Evolutionary conservation across 2,888 invertebrate species (phyloP).

Genomic region (Hemaris fuciformis): DNA sequence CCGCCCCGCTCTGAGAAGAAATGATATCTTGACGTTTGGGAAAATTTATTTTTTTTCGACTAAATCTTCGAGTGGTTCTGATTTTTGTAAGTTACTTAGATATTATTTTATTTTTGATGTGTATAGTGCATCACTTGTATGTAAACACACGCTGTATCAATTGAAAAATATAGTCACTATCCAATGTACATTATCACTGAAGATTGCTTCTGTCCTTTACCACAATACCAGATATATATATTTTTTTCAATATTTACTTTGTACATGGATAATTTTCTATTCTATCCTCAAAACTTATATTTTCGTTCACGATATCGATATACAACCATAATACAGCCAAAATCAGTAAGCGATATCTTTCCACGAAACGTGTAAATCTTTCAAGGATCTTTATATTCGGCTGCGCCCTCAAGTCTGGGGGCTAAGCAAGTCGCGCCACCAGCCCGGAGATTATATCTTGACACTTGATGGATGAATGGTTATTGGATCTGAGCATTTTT

Average conservation of each 20-base stretch:
- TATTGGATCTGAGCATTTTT: slow-evolving; percentile 87
- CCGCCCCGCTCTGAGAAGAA: slow-evolving; percentile 53
- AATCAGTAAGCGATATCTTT: slow-evolving; percentile 71
- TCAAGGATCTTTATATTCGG: slow-evolving; percentile 77
- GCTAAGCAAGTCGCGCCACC: slow-evolving; percentile 76
- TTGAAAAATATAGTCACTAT: no score
- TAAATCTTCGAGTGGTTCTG: background rate
- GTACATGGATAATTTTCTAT: background rate
- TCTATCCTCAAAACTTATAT: background rate
- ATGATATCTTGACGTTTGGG: slow-evolving; percentile 37
- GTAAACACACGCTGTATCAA: no score
- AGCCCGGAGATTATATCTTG: slow-evolving; percentile 85
- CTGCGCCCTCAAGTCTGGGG: slow-evolving; percentile 59
- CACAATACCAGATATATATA: no score
- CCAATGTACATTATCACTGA: no score
- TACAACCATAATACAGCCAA: slow-evolving; percentile 62
- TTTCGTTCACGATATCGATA: slow-evolving; percentile 22
- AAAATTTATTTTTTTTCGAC: background rate
- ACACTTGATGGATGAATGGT: slow-evolving; percentile 90
- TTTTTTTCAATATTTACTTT: no score
- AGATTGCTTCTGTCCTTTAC: no score
- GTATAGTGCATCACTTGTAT: background rate
- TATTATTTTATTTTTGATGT: background rate
- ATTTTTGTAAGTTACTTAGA: background rate
- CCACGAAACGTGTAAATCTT: slow-evolving; percentile 77